Conservation (phyloP, 1,140 invertebrate species). For the Oreohelix idahoensis region DNA sequence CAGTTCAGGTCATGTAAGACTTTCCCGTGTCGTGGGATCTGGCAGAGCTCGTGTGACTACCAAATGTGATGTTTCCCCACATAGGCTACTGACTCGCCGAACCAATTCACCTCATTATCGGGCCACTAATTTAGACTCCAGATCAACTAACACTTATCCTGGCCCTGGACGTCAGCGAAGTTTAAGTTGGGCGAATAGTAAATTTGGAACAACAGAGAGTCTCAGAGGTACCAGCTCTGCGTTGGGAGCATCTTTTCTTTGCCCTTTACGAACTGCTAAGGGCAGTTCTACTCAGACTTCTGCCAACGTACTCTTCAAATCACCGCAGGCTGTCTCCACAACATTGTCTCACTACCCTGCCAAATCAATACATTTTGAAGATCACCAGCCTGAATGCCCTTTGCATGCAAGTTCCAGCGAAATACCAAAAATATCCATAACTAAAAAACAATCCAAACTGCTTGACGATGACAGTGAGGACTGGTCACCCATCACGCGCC, state of each 20-base stretch:
- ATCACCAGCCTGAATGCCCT: background rate
- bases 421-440: background rate
- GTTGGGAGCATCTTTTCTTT: background rate
- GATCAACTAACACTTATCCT: too few species aligned
- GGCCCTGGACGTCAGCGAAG: background rate
- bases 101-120: background rate
- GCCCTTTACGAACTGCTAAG: background rate
- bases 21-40: background rate
- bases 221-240: background rate
- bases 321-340: background rate
- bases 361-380: background rate
- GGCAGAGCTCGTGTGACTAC: background rate
- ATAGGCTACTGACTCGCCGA: conserved; percentile 25
- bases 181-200: conserved; percentile 30
- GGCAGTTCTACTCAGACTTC: background rate
- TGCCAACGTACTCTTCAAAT: background rate
- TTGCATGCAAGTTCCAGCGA: conserved; percentile 7
- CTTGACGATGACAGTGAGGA: background rate
- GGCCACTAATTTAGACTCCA: background rate
- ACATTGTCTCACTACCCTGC: background rate
- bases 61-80: conserved; percentile 16
- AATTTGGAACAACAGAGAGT: background rate
- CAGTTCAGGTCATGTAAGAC: conserved; percentile 1
- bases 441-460: background rate
- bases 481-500: background rate